Percentiles rank a stretch among this genome's conserved stretches.
Evolutionary conservation across 2,888 invertebrate species (phyloP).

Genomic region (Cataglyphis rosenhaueri): DNA sequence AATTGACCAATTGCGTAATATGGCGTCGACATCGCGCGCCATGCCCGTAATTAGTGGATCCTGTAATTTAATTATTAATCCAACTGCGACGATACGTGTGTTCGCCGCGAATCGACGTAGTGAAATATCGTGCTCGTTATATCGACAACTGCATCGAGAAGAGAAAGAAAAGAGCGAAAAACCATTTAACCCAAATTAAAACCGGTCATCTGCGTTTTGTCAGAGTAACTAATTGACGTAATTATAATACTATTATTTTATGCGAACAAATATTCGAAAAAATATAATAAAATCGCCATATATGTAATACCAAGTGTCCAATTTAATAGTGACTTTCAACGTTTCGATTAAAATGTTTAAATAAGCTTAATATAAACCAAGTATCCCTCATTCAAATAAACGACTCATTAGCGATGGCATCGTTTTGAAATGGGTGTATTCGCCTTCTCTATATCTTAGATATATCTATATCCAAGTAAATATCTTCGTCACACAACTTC

Average conservation of each 20-base stretch:
- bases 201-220: slow-evolving; percentile 43
- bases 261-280: slow-evolving; percentile 18
- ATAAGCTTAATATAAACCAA: background rate
- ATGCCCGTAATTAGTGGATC: slow-evolving; percentile 65
- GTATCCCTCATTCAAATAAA: background rate
- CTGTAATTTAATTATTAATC: slow-evolving; percentile 73
- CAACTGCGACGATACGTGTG: slow-evolving; percentile 63
- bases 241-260: slow-evolving; percentile 26
- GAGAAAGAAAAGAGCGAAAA: slow-evolving; percentile 51
- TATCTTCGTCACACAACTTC: slow-evolving; percentile 21
- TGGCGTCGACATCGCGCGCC: slow-evolving; percentile 32
- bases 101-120: slow-evolving; percentile 40
- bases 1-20: slow-evolving; percentile 57
- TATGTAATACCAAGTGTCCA: background rate
- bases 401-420: slow-evolving; percentile 14
- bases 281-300: background rate
- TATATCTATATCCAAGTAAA: slow-evolving; percentile 25
- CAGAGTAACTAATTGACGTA: slow-evolving; percentile 31
- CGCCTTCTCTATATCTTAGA: background rate
- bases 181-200: slow-evolving; percentile 58
- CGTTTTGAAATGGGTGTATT: slow-evolving; percentile 8
- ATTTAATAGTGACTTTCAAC: slow-evolving; percentile 24
- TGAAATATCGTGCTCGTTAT: slow-evolving; percentile 61
- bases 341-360: slow-evolving; percentile 19
- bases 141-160: slow-evolving; percentile 42